A percentile compares a stretch with the other conserved stretches of the same genome.
Conservation (phyloP, 2,797 vertebrate species). For the Babyrousa celebensis region DNA sequence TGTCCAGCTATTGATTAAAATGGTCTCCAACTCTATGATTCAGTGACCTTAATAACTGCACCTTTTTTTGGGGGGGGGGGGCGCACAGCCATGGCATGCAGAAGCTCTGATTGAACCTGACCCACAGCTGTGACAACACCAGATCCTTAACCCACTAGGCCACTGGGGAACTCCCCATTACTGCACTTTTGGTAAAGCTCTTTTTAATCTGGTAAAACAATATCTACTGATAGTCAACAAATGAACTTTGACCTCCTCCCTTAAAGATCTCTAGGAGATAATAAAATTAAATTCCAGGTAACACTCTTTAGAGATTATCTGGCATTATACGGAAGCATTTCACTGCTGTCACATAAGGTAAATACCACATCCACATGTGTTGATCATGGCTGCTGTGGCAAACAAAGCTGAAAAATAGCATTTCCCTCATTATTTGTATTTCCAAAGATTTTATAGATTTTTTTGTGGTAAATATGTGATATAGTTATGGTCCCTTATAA, state of each 20-base stretch:
- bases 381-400: slow-evolving; percentile 28
- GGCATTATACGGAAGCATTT: neutral
- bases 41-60: neutral
- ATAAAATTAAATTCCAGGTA: slow-evolving; percentile 45
- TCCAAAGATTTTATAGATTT: neutral
- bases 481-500: neutral
- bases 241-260: neutral
- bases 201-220: slow-evolving; percentile 65
- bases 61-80: neutral
- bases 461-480: slow-evolving; percentile 22
- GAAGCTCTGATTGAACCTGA: neutral
- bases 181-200: slow-evolving; percentile 4
- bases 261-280: slow-evolving; percentile 45
- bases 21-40: neutral
- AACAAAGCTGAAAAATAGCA: slow-evolving; percentile 53
- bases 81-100: no score
- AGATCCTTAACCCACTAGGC: neutral
- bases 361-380: neutral
- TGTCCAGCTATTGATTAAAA: slow-evolving; percentile 55
- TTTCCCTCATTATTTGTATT: slow-evolving; percentile 44
- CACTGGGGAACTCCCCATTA: neutral
- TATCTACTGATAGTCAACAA: slow-evolving; percentile 55
- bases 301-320: slow-evolving; percentile 32
- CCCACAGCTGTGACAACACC: neutral
- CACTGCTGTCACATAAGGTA: neutral